Evolutionary conservation across 2,797 vertebrate genomes (phyloP), one percentile per base, ranked within the genome.

Genomic region (Emydoidea blandingii): DNA sequence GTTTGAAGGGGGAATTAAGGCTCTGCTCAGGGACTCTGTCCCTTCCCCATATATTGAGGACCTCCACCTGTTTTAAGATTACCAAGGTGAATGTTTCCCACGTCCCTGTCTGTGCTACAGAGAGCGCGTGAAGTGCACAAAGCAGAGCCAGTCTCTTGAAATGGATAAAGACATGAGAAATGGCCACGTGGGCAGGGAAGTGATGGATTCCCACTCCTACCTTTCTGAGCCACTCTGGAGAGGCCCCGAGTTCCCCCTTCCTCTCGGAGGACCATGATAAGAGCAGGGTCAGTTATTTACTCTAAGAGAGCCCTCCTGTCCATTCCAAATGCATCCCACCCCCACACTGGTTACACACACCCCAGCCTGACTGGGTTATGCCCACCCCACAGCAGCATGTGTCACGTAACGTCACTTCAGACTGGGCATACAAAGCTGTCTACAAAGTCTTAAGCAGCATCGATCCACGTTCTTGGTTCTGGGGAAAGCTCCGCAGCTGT

Each of bases 351-450:
- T 85, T 82, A 93, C 92, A 92, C 65, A 91, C 83, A 79, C 74
- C 93, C 95, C 91, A 62, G 94, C 94, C 86, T 37, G 93, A 83
- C 41, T 31, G 72, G 83, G 86, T 96, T 54, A 87, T 14, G 79
- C 78, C 89, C 95, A 93, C 5, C 87, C 91, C 90, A 95, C 97
- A 98, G 97, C 98, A 98, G 97, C 97, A 96, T 94, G 93, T 50
- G 37, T 95, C 95, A 86, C 0, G 0, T 91, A 95, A 97, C 59
- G 88, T 91, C 88, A 93, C 94, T 92, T 93, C 90, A 14, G 76
- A 87, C 54, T 57, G 81, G 89, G 88, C 72, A 68, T 90, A 25
- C 27, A 56, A 91, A 54, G 34, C 92, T 91, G 87, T 92, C 92
- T 79, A 79, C 92, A 85, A 81, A 94, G 94, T 88, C 86, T 91